Percentiles rank a stretch among this genome's conserved stretches.
Evolutionary conservation across 2,113 vertebrate genomes (phyloP).

Genomic region (Sinocyclocheilus grahami): DNA sequence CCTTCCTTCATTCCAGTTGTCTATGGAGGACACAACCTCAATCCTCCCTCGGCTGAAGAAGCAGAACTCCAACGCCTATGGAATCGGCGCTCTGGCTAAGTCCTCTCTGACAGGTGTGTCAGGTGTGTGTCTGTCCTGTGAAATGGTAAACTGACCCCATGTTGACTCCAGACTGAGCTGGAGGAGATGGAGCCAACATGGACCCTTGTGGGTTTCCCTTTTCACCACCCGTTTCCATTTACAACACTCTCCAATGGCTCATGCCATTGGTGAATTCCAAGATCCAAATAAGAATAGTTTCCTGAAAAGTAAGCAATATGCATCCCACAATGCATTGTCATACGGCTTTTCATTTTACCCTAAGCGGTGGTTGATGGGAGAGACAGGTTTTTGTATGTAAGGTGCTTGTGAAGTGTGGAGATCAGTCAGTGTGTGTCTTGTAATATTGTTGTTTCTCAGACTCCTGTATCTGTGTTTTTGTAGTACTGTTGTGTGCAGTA

Average conservation of each 20-base stretch:
- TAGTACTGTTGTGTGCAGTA: constrained; percentile 54
- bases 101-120: constrained; percentile 98
- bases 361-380: constrained; percentile 63
- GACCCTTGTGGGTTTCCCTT: constrained; percentile 75
- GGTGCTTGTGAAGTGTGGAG: constrained; percentile 63
- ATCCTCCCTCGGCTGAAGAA: constrained; percentile 98
- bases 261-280: constrained; percentile 74
- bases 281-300: constrained; percentile 33
- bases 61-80: constrained; percentile 93
- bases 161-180: constrained; percentile 70
- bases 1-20: constrained; percentile 82
- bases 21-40: constrained; percentile 99
- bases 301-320: constrained; percentile 54
- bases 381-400: constrained; percentile 65
- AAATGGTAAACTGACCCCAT: constrained; percentile 81
- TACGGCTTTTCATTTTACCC: constrained; percentile 64
- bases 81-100: constrained; percentile 98
- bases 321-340: constrained; percentile 59
- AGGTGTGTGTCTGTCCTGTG: constrained; percentile 84
- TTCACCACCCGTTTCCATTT: constrained; percentile 70
- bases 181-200: constrained; percentile 76
- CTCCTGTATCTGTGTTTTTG: constrained; percentile 58
- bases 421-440: constrained; percentile 55
- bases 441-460: constrained; percentile 51
- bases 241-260: constrained; percentile 72